Percentiles rank a stretch among this genome's conserved stretches.
These are phyloP conservation scores for Arrhamphus sclerolepis DNA, from an alignment of 2,797 vertebrate species.

Conservation along the genomic window DNA sequence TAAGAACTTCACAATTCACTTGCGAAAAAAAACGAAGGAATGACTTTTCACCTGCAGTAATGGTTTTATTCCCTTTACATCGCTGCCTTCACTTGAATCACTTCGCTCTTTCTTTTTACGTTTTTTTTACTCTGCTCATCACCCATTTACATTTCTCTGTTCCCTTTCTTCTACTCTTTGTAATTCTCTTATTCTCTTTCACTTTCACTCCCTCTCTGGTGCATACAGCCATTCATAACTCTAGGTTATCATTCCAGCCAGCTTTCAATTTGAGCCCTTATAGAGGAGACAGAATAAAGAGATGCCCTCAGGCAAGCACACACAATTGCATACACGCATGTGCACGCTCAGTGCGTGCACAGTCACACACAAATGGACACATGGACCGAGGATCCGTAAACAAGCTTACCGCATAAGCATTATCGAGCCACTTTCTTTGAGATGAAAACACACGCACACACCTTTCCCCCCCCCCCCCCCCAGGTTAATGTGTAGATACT, in stretches of 20 bases:
- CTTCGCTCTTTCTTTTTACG: slow-evolving; percentile 6
- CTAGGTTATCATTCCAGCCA: slow-evolving; percentile 73
- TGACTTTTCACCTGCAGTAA: slow-evolving; percentile 48
- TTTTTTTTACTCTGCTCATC: slow-evolving; percentile 55
- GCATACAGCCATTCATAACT: slow-evolving; percentile 67
- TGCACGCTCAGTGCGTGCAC: background rate
- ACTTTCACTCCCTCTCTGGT: slow-evolving; percentile 28
- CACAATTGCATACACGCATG: background rate
- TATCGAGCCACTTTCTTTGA: slow-evolving; percentile 23
- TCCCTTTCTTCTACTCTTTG: slow-evolving; percentile 12
- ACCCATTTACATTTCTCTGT: slow-evolving; percentile 36
- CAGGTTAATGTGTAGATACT: slow-evolving; percentile 58
- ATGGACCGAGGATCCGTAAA: slow-evolving; percentile 18
- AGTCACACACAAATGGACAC: slow-evolving; percentile 4
- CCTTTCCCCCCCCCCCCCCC: too few relatives aligned
- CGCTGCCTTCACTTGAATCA: slow-evolving; percentile 43
- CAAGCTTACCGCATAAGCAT: slow-evolving; percentile 27
- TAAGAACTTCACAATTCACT: slow-evolving; percentile 40
- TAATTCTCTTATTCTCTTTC: slow-evolving; percentile 17
- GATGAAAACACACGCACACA: slow-evolving; percentile 31
- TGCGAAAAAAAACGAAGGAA: slow-evolving; percentile 16
- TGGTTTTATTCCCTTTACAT: slow-evolving; percentile 49
- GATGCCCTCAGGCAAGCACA: slow-evolving; percentile 38
- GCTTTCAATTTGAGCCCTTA: slow-evolving; percentile 60
- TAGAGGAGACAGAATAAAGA: slow-evolving; percentile 59